Conservation (phyloP, 2,113 vertebrate species). For the Potamarius usumacintae region DNA sequence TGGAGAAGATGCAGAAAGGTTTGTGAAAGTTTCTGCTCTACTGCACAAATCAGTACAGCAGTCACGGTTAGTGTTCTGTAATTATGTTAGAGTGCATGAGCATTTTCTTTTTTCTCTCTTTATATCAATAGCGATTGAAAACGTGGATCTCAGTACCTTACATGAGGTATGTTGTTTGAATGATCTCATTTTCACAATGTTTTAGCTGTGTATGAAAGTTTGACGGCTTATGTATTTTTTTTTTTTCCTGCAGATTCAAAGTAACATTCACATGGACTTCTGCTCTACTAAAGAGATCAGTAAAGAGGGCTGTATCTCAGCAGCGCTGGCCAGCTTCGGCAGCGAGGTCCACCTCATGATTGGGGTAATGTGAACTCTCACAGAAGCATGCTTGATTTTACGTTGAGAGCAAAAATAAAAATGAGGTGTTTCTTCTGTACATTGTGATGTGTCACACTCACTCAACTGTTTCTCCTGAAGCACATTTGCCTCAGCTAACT, state of each 20-base stretch:
- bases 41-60: neutral
- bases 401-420: neutral
- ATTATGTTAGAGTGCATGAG: neutral
- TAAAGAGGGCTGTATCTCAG: constrained; percentile 74
- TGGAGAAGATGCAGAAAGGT: constrained; percentile 84
- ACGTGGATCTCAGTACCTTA: constrained; percentile 74
- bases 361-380: constrained; percentile 76
- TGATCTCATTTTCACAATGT: neutral
- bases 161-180: constrained; percentile 73
- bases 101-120: neutral
- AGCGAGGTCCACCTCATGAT: constrained; percentile 77
- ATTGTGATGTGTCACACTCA: neutral
- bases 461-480: neutral
- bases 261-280: constrained; percentile 82
- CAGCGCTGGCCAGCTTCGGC: constrained; percentile 71
- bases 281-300: constrained; percentile 80
- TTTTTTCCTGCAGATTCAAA: constrained; percentile 77
- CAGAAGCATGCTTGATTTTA: neutral
- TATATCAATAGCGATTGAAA: constrained; percentile 77
- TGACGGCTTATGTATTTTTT: neutral
- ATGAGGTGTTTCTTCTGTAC: neutral
- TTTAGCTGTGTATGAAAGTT: neutral
- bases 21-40: constrained; percentile 30
- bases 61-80: neutral
- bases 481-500: neutral